Base-by-base conservation (phyloP, 2,888 invertebrate genomes). In the Cordilura impudica region DNA sequence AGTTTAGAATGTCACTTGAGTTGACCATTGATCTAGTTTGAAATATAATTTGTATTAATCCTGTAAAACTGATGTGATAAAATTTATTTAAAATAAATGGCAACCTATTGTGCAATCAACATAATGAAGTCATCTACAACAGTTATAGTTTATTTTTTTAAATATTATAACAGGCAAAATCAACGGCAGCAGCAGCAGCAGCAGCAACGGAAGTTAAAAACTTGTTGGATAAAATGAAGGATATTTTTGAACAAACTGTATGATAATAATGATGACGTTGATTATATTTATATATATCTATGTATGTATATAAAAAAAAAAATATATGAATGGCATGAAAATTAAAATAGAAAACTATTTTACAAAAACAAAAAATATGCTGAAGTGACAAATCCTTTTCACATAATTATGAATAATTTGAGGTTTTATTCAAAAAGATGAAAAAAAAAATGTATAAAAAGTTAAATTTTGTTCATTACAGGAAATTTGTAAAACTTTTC, bases 321-420 rank as follows among this genome's bases (percentile, higher is more conserved):
- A 45, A 4, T 7, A 21, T 61, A 61, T 45, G 51, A 66, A 71
- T 45, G 53, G 26, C 47, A 31, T n/a, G 18, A 14, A 49, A 61
- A 61, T 7, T 65, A 26, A 19, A n/a, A 53, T n/a, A 61, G 35
- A 21, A 4, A 54, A 45, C 12, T 19, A 31, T 31, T 31, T 31
- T 2, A 18, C 39, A 51, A 29, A 16, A 14, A 21, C 18, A 16
- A 43, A 19, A 56, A 61, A 61, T 45, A 29, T 54, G 67, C 61
- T 78, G 72, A 56, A 63, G 72, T 23, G 63, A 66, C 61, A 67
- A 56, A 31, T 72, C 21, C 56, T 31, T 49, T 10, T 65, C 18
- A 70, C 26, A 63, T 58, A 31, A 63, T 67, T 76, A 45, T 31
- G n/a, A 45, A 54, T 73, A 45, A 31, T 53, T 71, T 31, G 51